phyloP scores from a whole-genome alignment of 2,888 invertebrate genomes.

The Harmothoe impar region DNA sequence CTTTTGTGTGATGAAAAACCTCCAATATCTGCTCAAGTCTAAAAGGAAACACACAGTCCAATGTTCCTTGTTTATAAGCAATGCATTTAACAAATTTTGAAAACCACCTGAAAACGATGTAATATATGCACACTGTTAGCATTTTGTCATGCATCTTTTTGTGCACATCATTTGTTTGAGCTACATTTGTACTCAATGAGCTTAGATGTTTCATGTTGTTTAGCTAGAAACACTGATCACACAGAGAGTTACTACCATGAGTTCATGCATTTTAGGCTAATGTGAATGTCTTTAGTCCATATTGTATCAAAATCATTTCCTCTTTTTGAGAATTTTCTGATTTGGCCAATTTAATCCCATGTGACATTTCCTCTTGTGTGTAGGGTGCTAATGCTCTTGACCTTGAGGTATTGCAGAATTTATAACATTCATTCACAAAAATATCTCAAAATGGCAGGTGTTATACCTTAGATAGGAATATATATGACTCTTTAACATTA shows the following conservation, averaged over 20 bases:
- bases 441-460: no score
- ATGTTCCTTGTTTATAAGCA: neutral
- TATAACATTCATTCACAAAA: no score
- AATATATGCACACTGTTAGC: neutral
- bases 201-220: slow-evolving; percentile 17
- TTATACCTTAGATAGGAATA: no score
- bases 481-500: no score
- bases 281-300: neutral
- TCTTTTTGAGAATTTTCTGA: slow-evolving; percentile 7
- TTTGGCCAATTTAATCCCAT: slow-evolving; percentile 20
- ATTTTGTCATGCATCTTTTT: slow-evolving; percentile 1
- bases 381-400: slow-evolving; percentile 17
- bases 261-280: slow-evolving; percentile 44
- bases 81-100: no score
- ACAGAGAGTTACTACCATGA: neutral
- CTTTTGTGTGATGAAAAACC: no score
- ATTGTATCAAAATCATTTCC: neutral
- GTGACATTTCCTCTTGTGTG: slow-evolving; percentile 36
- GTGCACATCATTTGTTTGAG: slow-evolving; percentile 40
- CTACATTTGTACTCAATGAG: slow-evolving; percentile 15
- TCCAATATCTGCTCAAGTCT: no score
- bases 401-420: neutral
- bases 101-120: no score
- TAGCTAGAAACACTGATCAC: neutral
- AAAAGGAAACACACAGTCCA: no score